A percentile compares a stretch with the other conserved stretches of the same genome.
phyloP scores from a whole-genome alignment of 2,113 vertebrate genomes.

The Mobula birostris region DNA sequence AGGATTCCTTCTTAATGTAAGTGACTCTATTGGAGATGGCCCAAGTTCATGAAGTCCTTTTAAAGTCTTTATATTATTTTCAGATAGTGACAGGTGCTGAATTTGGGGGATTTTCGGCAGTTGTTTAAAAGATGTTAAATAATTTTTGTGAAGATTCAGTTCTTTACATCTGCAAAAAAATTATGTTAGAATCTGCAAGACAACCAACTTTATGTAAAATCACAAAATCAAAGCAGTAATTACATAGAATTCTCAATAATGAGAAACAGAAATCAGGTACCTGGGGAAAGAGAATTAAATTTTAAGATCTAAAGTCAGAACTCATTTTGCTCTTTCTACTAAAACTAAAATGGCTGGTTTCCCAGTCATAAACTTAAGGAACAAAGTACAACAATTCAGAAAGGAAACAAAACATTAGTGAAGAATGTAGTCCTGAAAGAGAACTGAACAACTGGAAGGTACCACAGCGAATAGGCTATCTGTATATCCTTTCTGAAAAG shows the following conservation, averaged over 20 bases:
- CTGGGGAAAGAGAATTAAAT: not conserved
- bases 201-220: not conserved
- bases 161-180: constrained; percentile 71
- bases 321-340: not conserved
- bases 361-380: not conserved
- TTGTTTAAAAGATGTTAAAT: constrained; percentile 77
- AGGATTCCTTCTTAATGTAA: constrained; percentile 73
- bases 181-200: not conserved
- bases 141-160: constrained; percentile 81
- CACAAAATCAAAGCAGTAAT: not conserved
- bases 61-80: constrained; percentile 75
- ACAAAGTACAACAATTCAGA: not conserved
- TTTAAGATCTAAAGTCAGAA: not conserved
- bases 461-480: not conserved
- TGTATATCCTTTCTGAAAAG: not conserved
- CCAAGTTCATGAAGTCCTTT: constrained; percentile 66
- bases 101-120: constrained; percentile 84
- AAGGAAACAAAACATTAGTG: not conserved
- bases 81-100: constrained; percentile 76
- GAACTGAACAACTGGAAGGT: not conserved
- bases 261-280: not conserved
- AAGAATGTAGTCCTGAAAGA: not conserved
- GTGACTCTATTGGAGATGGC: constrained; percentile 66
- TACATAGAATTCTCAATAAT: not conserved
- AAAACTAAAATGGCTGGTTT: not conserved